Evolutionary conservation across 1,140 invertebrate genomes (phyloP), one percentile per base, ranked within the genome.

Genomic region (Anastrepha ludens): DNA sequence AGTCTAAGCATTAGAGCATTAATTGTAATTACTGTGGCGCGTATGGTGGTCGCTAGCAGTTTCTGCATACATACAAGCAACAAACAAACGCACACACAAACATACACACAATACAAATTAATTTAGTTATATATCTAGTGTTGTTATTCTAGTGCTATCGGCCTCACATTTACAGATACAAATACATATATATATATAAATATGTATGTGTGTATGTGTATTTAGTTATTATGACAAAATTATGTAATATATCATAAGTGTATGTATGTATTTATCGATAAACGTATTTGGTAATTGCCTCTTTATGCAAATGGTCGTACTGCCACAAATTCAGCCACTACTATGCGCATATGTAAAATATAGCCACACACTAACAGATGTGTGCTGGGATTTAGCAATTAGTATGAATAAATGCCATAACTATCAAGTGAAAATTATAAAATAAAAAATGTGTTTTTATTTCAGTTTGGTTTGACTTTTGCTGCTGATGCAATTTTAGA

Each of bases 371-470:
- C 47, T 20, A 6, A 81, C 2, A 55, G 47, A 81, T 29, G 47
- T 81, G 74, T 58, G 74, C 11, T 47, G 20, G n/a, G 74, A 58
- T 58, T 20, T 81, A 81, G 74, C 74, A 81, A 81, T 81, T 81
- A 81, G 20, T 55, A 81, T 81, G 74, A 81, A 81, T 81, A 81
- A 81, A 81, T 81, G 74, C 74, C 74, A 81, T 81, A 81, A 81
- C n/a, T 50, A 81, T 81, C n/a, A 29, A 81, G 29, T 50, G 55
- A 81, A 67, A 81, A 81, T 81, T 58, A 81, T 11, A 55, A 70
- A 70, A 67, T n/a, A 15, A 67, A 74, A 4, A 74, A 74, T 47
- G 44, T n/a, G 6, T 50, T 74, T 74, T 74, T 74, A 74, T 74
- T 74, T 39, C 11, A 67, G 39, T 29, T 29, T 29, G 0, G 29